Evolutionary conservation across 1,140 invertebrate species (phyloP), one percentile per base, ranked within the genome.

Genomic region (Drosophila biarmipes): DNA sequence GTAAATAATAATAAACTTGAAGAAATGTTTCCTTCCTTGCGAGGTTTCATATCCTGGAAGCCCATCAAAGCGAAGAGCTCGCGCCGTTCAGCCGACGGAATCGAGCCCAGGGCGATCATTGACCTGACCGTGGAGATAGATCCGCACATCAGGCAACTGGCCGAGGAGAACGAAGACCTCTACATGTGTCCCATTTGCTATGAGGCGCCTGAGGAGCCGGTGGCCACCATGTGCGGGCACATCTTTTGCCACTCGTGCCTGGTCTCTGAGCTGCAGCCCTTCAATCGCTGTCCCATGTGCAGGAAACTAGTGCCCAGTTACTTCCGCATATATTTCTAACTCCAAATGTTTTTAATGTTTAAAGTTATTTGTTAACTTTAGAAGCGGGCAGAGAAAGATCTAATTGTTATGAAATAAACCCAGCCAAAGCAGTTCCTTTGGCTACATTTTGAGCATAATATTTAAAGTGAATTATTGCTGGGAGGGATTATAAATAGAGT

Each of bases 321-420:
- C 1, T 0, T 12, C 5, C 3, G 12, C 4, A 0, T 49, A 15
- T 29, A 11, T 2, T 12, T 4, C 27, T 49, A 49, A 31, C 15
- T 21, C 4, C 4, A 21, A 21, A 4, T 21, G 21, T 21, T 21
- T 21, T 21, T 4, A 21, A 21, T 21, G 4, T 2, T 14, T 14
- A 1, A 6, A 27, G 6, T 5, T 8, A 2, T 11, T 1, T 14
- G 24, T 24, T 4, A 3, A 0, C 24, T 24, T 24, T 5, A 24
- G 35, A 49, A 6, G 46, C 35, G n/a, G 31, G 52, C 53, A 51
- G 49, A 27, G 57, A 37, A 43, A 31, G 35, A 74, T 52, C 49
- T 71, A 63, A 67, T 72, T 53, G 49, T 48, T 53, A 49, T 43
- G 10, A 69, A 80, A 64, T 69, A 68, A 62, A 59, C 48, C 57